Evolutionary conservation across 2,888 invertebrate species (phyloP), one percentile per base, ranked within the genome.

Genomic region (Hypena proboscidalis): DNA sequence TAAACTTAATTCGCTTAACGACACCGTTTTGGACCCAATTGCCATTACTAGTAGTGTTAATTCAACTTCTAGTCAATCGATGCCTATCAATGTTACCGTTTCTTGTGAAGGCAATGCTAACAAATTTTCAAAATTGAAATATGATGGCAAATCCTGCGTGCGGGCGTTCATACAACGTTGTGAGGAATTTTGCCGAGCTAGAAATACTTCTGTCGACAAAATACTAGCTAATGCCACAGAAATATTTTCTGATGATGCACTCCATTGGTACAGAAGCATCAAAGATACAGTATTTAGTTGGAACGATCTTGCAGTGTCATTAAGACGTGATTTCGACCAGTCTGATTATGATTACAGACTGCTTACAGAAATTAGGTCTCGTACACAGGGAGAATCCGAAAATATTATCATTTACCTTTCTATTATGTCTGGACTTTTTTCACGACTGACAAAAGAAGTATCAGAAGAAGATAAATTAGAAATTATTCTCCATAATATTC

Each of bases 341-440:
- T n/a, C n/a, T n/a, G n/a, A n/a, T n/a, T n/a, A n/a, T n/a, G n/a
- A n/a, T n/a, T 17, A 17, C 5, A 17, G 17, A 5, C 5, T 17
- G 5, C 17, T 17, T 17, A 14, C n/a, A 7, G 3, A 17, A 25
- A 32, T 4, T 4, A 17, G n/a, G n/a, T n/a, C n/a, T n/a, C n/a
- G n/a, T n/a, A n/a, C n/a, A n/a, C n/a, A n/a, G n/a, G n/a, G n/a
- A n/a, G n/a, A n/a, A n/a, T n/a, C n/a, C n/a, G 32, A 31, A 5
- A 25, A 15, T 19, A 39, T 39, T 7, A 14, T 9, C n/a, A 32
- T 59, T 11, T 53, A 53, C 13, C 8, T 59, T 5, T 31, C 58
- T 1, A 52, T 58, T n/a, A 51, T 61, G 49, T 15, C 33, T 5
- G 53, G 50, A 2, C 34, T 57, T 36, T 56, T 60, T 17, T 38